Evolutionary conservation across 2,113 vertebrate genomes (phyloP).

Genomic region (Anoura caudifer): DNA sequence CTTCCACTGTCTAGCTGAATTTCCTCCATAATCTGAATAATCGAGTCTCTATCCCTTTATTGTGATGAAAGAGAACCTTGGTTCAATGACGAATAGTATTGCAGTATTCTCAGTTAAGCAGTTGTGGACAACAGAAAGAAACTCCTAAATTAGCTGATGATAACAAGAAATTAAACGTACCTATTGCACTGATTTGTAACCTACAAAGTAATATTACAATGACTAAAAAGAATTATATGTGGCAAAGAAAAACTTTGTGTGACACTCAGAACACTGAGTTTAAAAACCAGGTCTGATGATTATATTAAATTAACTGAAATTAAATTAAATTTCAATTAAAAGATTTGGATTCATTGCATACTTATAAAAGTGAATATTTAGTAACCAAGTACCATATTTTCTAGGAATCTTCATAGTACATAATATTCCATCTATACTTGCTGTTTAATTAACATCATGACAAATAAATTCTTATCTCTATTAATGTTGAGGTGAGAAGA

Average conservation of each 20-base stretch:
- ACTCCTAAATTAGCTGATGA: neutral
- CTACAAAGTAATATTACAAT: neutral
- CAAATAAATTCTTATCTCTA: neutral
- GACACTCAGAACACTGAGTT: neutral
- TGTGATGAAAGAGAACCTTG: constrained; percentile 25
- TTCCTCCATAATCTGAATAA: neutral
- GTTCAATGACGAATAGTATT: neutral
- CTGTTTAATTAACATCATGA: neutral
- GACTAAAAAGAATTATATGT: neutral
- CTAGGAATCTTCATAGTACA: neutral
- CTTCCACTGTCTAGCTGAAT: constrained; percentile 59
- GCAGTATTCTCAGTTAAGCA: neutral
- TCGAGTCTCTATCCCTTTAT: neutral
- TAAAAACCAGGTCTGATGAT: neutral
- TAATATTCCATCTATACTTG: neutral
- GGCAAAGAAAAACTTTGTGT: constrained; percentile 12
- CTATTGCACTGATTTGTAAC: neutral
- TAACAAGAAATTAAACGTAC: neutral
- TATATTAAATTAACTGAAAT: constrained; percentile 38
- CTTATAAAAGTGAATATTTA: constrained; percentile 10
- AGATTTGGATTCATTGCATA: neutral
- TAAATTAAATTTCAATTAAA: constrained; percentile 30
- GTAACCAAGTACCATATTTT: neutral
- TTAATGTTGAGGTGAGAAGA: neutral
- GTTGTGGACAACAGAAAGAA: neutral